phyloP scores from a whole-genome alignment of 2,888 invertebrate species.

The Thalpophila matura region DNA sequence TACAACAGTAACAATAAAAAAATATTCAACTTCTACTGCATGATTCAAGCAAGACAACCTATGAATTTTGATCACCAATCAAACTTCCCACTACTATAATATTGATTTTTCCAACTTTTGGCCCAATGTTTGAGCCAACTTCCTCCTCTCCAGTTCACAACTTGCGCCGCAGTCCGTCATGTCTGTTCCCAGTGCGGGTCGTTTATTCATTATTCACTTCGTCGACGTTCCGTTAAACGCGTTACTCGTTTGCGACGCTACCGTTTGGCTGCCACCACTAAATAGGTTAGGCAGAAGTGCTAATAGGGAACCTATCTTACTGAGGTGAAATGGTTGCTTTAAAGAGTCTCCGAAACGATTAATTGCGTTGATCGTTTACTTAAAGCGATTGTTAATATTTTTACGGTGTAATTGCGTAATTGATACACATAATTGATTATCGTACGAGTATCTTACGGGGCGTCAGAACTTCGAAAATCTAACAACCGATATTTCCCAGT shows the following conservation, averaged over 20 bases:
- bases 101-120: conserved; percentile 19
- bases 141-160: conserved; percentile 17
- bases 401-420: too few relatives aligned
- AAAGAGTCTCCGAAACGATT: too few relatives aligned
- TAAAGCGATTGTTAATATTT: too few relatives aligned
- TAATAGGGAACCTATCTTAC: not conserved
- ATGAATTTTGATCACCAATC: not conserved
- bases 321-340: not conserved
- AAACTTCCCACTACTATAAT: not conserved
- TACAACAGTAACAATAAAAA: too few relatives aligned
- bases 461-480: too few relatives aligned
- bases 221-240: conserved; percentile 60
- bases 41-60: not conserved
- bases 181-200: conserved; percentile 53
- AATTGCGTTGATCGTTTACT: too few relatives aligned
- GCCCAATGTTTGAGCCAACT: conserved; percentile 5
- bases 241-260: conserved; percentile 54
- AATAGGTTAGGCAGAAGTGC: conserved; percentile 24
- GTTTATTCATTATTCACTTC: conserved; percentile 64
- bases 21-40: too few relatives aligned
- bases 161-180: conserved; percentile 37
- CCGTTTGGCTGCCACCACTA: conserved; percentile 33
- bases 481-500: too few relatives aligned
- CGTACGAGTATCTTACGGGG: too few relatives aligned
- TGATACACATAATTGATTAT: too few relatives aligned